phyloP scores from a whole-genome alignment of 2,113 vertebrate genomes.

The Onychostoma macrolepis region DNA sequence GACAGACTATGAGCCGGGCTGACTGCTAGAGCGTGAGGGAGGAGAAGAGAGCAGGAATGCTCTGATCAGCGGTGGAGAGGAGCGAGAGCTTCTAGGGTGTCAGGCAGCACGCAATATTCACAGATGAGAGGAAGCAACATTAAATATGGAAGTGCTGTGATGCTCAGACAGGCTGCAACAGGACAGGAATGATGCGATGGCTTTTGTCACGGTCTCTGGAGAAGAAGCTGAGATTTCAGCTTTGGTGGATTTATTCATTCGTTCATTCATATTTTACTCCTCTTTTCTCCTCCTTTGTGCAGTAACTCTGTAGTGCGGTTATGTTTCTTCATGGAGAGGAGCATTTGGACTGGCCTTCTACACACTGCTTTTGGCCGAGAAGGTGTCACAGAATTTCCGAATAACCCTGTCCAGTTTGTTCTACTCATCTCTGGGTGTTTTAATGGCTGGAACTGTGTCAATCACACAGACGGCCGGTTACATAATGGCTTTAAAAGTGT shows the following conservation, averaged over 20 bases:
- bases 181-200: conserved; percentile 9
- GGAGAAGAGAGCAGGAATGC: neutral
- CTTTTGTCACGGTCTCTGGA: neutral
- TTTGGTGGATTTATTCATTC: conserved; percentile 13
- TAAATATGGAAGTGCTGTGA: conserved; percentile 52
- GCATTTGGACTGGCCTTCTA: neutral
- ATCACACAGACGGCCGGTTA: conserved; percentile 17
- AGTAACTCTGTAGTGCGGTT: neutral
- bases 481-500: conserved; percentile 23
- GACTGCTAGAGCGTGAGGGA: neutral
- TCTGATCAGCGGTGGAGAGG: conserved; percentile 12
- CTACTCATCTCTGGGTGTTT: neutral
- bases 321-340: neutral
- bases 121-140: conserved; percentile 51
- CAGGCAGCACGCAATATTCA: conserved; percentile 40
- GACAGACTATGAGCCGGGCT: neutral
- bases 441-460: conserved; percentile 20
- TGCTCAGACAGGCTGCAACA: conserved; percentile 15
- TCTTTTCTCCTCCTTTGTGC: neutral
- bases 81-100: conserved; percentile 31
- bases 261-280: conserved; percentile 18
- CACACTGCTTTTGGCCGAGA: neutral
- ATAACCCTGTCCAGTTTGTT: conserved; percentile 1
- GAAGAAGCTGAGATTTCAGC: conserved; percentile 43
- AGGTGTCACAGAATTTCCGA: neutral